Evolutionary conservation across 30 jellyfish, hydroid and myxozoan genomes (phyloP).

Genomic region (Pseudorhiza aurosa): DNA sequence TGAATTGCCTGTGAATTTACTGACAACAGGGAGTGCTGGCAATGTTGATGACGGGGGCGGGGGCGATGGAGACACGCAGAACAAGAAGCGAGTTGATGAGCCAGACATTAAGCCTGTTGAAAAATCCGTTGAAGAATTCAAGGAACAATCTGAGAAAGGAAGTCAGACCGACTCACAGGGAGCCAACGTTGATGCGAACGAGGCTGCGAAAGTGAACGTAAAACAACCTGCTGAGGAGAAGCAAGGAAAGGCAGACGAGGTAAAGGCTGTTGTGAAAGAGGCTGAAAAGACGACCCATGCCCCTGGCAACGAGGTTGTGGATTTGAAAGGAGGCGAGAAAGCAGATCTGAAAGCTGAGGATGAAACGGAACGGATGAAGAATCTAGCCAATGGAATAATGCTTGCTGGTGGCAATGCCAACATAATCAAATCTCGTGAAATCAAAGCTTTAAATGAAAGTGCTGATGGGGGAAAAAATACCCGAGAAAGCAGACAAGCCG

Average conservation of each 20-base stretch:
- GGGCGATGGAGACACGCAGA: background rate
- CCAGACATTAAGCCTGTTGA: background rate
- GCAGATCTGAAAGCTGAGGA: no score
- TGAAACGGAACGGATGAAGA: no score
- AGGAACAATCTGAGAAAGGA: background rate
- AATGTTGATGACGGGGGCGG: background rate
- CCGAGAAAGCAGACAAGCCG: no score
- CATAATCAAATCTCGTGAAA: conserved; percentile 43
- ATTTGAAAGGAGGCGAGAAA: no score
- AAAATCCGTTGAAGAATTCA: background rate
- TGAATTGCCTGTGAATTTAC: conserved; percentile 29
- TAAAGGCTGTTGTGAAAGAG: no score
- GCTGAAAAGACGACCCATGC: no score
- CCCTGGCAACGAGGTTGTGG: no score
- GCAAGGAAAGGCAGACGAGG: background rate
- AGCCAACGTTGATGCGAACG: background rate
- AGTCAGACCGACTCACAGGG: background rate
- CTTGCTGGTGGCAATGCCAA: no score
- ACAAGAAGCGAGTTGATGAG: background rate
- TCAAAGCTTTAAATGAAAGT: conserved; percentile 4
- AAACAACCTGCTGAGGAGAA: background rate
- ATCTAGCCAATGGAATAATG: no score
- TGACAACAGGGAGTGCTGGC: background rate
- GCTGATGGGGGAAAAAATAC: background rate
- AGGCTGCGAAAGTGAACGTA: background rate